Evolutionary conservation across 2,113 vertebrate genomes (phyloP), one percentile per base, ranked within the genome.

Genomic region (Leptodactylus fuscus): DNA sequence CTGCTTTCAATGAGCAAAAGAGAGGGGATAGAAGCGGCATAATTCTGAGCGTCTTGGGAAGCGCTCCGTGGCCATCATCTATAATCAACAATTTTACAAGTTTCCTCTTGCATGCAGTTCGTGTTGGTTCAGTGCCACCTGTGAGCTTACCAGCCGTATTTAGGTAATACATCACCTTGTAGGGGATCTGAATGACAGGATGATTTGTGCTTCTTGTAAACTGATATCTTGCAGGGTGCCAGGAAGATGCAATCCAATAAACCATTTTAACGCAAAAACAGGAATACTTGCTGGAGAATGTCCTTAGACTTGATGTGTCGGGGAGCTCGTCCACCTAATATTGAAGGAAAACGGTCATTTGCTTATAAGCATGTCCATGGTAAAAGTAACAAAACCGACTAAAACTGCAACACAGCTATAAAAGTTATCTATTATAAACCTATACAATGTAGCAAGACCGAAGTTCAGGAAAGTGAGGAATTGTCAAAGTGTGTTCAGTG

Each of bases 61-160:
- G 84, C 34, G 29, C 65, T 86, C 77, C 76, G 65, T 86, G 84
- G 84, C 76, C 84, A 81, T 86, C 76, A 86, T 86, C 77, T 81
- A 79, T 79, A 86, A 86, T 86, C 84, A 86, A 86, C 84, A 86
- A 86, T 86, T 86, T 86, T 86, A 70, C 77, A 86, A 86, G 84
- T 86, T 86, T 86, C 77, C 77, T 34, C 79, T 79, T 86, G 77
- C 84, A 81, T 60, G 77, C 65, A n/a, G 84, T 58, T 86, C 44
- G 36, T 73, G 76, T 86, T 86, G 84, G 83, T 85, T 86, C 65
- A 73, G 65, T 73, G 84, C 84, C 84, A 86, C 77, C 76, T 81
- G 84, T 73, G 76, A 86, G 76, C 76, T 58, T 71, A 81, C 84
- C 84, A 81, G 76, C 20, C 65, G 34, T 81, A 86, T 46, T 86